phyloP scores from a whole-genome alignment of 2,113 vertebrate species.

The Dicentrarchus labrax region DNA sequence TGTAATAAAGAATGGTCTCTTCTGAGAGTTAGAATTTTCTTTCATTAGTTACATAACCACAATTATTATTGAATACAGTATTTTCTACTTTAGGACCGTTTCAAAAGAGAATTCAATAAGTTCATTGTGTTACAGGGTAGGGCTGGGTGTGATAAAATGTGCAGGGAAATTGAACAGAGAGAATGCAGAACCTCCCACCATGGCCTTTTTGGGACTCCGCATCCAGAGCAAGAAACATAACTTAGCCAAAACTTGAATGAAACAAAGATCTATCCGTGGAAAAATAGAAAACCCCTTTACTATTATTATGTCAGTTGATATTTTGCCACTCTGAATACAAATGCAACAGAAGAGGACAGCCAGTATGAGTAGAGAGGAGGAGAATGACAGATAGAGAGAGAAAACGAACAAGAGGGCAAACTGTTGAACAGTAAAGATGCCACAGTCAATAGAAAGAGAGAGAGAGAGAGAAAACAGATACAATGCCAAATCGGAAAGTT shows the following conservation, averaged over 20 bases:
- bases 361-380: conserved; percentile 4
- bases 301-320: conserved; percentile 1
- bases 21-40: background rate
- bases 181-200: background rate
- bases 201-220: background rate
- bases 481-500: conserved; percentile 26
- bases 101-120: background rate
- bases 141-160: background rate
- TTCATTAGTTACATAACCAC: background rate
- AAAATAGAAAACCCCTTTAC: background rate
- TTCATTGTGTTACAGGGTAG: background rate
- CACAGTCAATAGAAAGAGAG: conserved; percentile 1
- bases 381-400: conserved; percentile 8
- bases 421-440: conserved; percentile 4
- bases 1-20: background rate
- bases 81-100: background rate
- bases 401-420: conserved; percentile 4
- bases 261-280: background rate
- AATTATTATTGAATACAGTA: background rate
- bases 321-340: conserved; percentile 19
- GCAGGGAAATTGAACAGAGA: background rate
- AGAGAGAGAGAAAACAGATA: conserved; percentile 4
- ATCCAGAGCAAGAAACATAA: background rate
- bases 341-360: conserved; percentile 3
- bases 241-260: background rate